These are phyloP conservation scores for Miltochrista miniata DNA, from an alignment of 2,888 invertebrate genomes.

Conservation along the genomic window DNA sequence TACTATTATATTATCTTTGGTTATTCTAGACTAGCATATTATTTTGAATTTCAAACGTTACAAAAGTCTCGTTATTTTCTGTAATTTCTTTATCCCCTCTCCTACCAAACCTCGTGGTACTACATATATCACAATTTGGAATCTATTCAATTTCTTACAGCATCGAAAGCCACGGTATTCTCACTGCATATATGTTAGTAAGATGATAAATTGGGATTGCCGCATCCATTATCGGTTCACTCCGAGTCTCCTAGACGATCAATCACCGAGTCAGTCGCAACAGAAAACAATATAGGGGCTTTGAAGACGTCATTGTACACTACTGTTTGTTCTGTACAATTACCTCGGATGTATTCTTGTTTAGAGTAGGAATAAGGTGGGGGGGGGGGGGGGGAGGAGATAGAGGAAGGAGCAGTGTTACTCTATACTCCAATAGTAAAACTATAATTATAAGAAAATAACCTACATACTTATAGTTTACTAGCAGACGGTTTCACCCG, in stretches of 20 bases:
- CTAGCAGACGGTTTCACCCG: too few species aligned
- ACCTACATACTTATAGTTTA: too few species aligned
- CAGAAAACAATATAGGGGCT: constrained; percentile 53
- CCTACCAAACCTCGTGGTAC: too few species aligned
- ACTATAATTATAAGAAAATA: too few species aligned
- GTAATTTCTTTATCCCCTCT: too few species aligned
- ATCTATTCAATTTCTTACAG: background rate
- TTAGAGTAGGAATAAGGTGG: background rate
- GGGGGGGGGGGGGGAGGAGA: background rate
- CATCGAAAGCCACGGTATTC: background rate
- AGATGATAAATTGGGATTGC: constrained; percentile 18
- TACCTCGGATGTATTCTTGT: constrained; percentile 1
- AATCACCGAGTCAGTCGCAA: constrained; percentile 46
- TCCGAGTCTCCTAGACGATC: constrained; percentile 45
- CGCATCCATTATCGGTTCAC: constrained; percentile 16
- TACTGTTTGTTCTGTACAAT: constrained; percentile 9
- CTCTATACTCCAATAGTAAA: too few species aligned
- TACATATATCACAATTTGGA: too few species aligned
- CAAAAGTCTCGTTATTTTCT: too few species aligned
- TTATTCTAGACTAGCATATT: too few species aligned
- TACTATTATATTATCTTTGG: too few species aligned
- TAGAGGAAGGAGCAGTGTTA: background rate
- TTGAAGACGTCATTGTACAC: constrained; percentile 24
- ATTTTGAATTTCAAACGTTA: too few species aligned
- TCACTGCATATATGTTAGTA: constrained; percentile 9